Evolutionary conservation across 2,888 invertebrate genomes (phyloP), one percentile per base, ranked within the genome.

Genomic region (Diaphora mendica): DNA sequence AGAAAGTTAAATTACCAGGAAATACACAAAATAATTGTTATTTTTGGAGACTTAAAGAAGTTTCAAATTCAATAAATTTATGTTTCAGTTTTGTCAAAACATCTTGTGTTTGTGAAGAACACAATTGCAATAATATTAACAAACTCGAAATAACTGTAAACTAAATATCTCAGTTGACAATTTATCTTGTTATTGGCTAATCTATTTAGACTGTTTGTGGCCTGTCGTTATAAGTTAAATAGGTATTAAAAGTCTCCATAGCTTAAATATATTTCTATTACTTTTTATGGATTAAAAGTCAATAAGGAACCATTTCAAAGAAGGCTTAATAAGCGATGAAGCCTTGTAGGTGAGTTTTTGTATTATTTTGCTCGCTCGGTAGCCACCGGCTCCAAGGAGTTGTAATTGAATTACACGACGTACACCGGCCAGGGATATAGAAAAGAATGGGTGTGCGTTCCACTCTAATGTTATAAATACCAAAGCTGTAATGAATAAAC

Each of bases 341-440:
- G 90, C 92, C 93, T 87, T 89, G 85, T 87, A 88, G 86, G 86
- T 86, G 77, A 82, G 86, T 87, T 91, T 91, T 91, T 89, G 88
- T 90, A 89, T 89, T 89, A 44, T 88, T 86, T 88, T 83, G 79
- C 80, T 80, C 77, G 79, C 79, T 76, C 80, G 74, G 78, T 75
- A 76, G 70, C 82, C 76, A 78, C 68, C 79, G 85, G 72, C 82
- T 77, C 75, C 72, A 90, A 91, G 89, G 90, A 92, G 90, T 88
- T 89, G 90, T 93, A 94, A 94, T 93, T 91, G 88, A 92, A 92
- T 94, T 93, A 94, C 91, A 82, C 82, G 87, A 86, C 91, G 90
- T 89, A 88, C 84, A 83, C 81, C 85, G 81, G 80, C 83, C 76
- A 67, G 74, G 87, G 73, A 88, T 78, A 84, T 26, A 77, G 71